Percentiles rank a stretch among this genome's conserved stretches.
These are phyloP conservation scores for human (Homo sapiens) DNA, from an alignment of 2,113 vertebrate species.

Conservation along the genomic window DNA sequence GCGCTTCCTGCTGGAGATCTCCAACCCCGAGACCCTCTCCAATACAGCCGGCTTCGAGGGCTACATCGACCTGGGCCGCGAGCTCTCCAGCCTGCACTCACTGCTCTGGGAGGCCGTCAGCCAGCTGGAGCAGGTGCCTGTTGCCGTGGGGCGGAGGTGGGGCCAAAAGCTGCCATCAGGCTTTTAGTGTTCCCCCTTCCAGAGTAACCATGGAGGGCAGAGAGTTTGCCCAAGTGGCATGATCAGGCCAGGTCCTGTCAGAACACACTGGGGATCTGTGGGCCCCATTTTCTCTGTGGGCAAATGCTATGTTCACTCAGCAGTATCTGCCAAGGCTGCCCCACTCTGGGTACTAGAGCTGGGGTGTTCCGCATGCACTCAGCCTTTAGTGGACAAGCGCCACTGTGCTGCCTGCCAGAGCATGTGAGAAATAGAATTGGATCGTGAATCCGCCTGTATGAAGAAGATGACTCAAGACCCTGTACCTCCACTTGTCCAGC, in stretches of 20 bases:
- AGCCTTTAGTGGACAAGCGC: not conserved
- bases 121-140: conserved; percentile 94
- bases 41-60: conserved; percentile 98
- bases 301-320: rapidly evolving
- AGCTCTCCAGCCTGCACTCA: conserved; percentile 95
- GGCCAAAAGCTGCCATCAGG: not conserved
- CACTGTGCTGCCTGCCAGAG: not conserved
- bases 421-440: not conserved
- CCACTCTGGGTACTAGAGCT: not conserved
- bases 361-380: rapidly evolving
- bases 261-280: rapidly evolving
- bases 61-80: conserved; percentile 96
- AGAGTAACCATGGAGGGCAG: not conserved
- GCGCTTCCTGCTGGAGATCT: conserved; percentile 96
- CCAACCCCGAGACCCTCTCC: conserved; percentile 96
- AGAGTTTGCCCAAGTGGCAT: rapidly evolving
- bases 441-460: not conserved
- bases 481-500: not conserved
- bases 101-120: conserved; percentile 95
- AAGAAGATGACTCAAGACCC: not conserved
- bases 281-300: not conserved
- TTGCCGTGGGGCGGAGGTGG: not conserved
- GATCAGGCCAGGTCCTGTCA: too few relatives aligned
- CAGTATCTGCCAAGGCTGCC: too few relatives aligned
- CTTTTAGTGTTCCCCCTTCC: not conserved